phyloP scores from a whole-genome alignment of 1,140 invertebrate genomes.

The Periplaneta americana region DNA sequence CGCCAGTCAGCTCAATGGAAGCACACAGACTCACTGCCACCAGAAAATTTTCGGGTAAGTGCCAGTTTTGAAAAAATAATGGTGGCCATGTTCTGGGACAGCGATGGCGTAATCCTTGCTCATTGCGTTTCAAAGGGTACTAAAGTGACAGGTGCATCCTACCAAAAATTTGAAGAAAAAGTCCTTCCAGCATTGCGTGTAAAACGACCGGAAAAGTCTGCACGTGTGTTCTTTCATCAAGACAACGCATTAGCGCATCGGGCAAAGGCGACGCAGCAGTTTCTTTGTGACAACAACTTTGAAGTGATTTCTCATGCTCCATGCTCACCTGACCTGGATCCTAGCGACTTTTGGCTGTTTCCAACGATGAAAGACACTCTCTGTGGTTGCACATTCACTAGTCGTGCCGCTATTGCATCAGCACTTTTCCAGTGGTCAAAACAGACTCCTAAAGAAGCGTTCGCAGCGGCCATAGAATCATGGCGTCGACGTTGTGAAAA shows the following conservation, averaged over 20 bases:
- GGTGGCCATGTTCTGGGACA: too few relatives aligned
- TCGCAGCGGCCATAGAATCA: too few relatives aligned
- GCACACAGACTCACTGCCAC: slow-evolving; percentile 8
- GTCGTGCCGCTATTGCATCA: slow-evolving; percentile 16
- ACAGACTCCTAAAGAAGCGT: too few relatives aligned
- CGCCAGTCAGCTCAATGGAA: slow-evolving; percentile 12
- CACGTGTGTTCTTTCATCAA: slow-evolving; percentile 7
- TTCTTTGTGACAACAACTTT: slow-evolving; percentile 21
- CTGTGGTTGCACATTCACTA: slow-evolving; percentile 18
- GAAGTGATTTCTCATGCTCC: slow-evolving; percentile 20
- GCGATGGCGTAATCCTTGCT: too few relatives aligned
- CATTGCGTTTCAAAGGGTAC: too few relatives aligned
- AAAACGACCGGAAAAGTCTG: slow-evolving; percentile 2
- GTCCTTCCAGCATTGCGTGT: slow-evolving; percentile 4
- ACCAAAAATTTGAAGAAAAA: neutral
- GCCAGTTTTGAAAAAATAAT: neutral
- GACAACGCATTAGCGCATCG: slow-evolving; percentile 15
- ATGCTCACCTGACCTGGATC: too few relatives aligned
- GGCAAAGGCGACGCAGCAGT: slow-evolving; percentile 4
- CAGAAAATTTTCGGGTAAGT: neutral
- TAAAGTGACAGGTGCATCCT: too few relatives aligned
- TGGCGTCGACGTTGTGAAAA: too few relatives aligned
- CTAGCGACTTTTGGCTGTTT: too few relatives aligned
- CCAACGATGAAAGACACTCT: too few relatives aligned
- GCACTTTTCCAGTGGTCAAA: too few relatives aligned